Evolutionary conservation across 2,888 invertebrate species (phyloP), one percentile per base, ranked within the genome.

Genomic region (Galeruca laticollis): DNA sequence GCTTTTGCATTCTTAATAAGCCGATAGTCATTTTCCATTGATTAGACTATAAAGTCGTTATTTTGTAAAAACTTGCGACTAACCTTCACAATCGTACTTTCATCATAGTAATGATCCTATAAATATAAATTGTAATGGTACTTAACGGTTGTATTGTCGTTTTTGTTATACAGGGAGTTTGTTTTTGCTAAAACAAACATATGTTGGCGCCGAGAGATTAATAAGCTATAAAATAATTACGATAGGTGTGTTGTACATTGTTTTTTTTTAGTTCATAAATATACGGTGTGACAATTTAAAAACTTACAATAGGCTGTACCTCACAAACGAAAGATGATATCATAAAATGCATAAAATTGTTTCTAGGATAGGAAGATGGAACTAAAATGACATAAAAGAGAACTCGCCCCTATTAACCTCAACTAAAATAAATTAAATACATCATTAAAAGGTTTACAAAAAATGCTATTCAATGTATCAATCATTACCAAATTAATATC

Each of bases 51-150:
- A 72, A 70, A 63, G 70, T 66, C 67, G 18, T 68, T 70, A 68
- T 71, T 72, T 73, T 72, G 70, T 71, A 75, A 26, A 75, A 75
- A 68, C 73, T 75, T 70, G 70, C 63, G 60, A 60, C 40, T 67
- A 73, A 71, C 75, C 75, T 75, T 75, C 75, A 65, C 62, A 66
- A 72, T 73, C 70, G 72, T 72, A 72, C 75, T 73, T 75, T 73
- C 65, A 74, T 73, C 71, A 73, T 69, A 62, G 59, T 74, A 73
- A 74, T 72, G 67, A 62, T 70, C 67, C 69, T 71, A 70, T 74
- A 73, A 73, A 73, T 72, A 69, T 69, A 66, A 66, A 66, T 15
- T 66, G 21, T 59, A 66, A 60, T 66, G 47, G 66, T 59, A 51
- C 49, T 66, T 66, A 59, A 66, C 59, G 59, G 66, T 59, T 47